Evolutionary conservation across 92 coral and sea anemone genomes (phyloP).

Genomic region (Umimayanthus kanabou): DNA sequence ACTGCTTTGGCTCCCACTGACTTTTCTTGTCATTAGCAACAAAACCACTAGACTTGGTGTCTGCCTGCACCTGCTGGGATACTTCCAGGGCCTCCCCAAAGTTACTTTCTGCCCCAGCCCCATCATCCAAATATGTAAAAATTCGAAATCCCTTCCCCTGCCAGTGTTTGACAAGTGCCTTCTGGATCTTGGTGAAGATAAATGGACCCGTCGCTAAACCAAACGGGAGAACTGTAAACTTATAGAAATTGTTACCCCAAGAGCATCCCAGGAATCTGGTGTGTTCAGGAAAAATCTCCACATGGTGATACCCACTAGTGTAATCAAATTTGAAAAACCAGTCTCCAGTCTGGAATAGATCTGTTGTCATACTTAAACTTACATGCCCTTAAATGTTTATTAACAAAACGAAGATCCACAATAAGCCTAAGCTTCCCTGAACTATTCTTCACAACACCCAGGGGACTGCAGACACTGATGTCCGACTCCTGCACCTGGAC

Average conservation of each 20-base stretch:
- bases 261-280: constrained; percentile 43
- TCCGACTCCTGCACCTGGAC: constrained; percentile 38
- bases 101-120: constrained; percentile 56
- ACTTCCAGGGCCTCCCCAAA: constrained; percentile 40
- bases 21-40: constrained; percentile 57
- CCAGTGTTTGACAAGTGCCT: constrained; percentile 52
- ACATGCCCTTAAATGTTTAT: constrained; percentile 41
- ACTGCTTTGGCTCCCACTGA: constrained; percentile 64
- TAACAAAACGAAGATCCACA: constrained; percentile 49
- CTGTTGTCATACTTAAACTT: constrained; percentile 4
- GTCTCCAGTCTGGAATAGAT: constrained; percentile 38
- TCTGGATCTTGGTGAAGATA: constrained; percentile 55
- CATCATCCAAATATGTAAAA: constrained; percentile 52
- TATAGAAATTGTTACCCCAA: constrained; percentile 48
- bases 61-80: constrained; percentile 49
- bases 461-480: constrained; percentile 48
- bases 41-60: constrained; percentile 55
- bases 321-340: constrained; percentile 50
- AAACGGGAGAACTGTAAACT: constrained; percentile 62
- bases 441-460: constrained; percentile 47
- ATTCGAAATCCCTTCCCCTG: constrained; percentile 47
- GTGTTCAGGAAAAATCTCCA: constrained; percentile 32
- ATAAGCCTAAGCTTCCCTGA: constrained; percentile 48
- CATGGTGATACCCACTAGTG: constrained; percentile 58
- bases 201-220: constrained; percentile 62